Base-by-base conservation (phyloP, 92 coral and sea anemone genomes). In the Porites divaricata region DNA sequence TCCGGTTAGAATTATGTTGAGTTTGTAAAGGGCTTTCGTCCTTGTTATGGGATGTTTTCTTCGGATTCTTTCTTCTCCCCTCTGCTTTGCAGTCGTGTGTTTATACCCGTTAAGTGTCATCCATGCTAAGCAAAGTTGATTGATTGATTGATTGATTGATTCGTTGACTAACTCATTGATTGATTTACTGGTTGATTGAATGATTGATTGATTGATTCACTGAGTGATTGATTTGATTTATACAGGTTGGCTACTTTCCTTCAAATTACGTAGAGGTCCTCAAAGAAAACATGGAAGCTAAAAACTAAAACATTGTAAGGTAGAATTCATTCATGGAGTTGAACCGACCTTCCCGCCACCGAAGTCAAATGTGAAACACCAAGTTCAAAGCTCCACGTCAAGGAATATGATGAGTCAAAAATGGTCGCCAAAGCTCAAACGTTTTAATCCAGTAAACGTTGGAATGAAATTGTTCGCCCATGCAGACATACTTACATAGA, bases 241-340 rank as follows among this genome's bases (percentile, higher is more conserved):
- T 62, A 24, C 79, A 95, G 98, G 97, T 95, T 68, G 98, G 98
- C 6, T 95, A 91, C 76, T 95, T 95, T 78, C 98, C 98, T 4
- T 95, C 98, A 5, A 95, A 95, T 80, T 95, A 87, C 81, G 95
- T 95, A 0, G 95, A 95, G 75, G 88, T 83, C 24, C 72, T 93
- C 24, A 92, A 93, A 74, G 98, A 93, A 24, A 73, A 67, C 24
- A 71, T 41, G 16, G 86, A 82, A 48, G 25, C 71, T 6, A 74
- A 50, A 19, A 63, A 62, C 59, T 82, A 21, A 61, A 45, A 59
- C 14, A 28, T 6, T 28, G 54, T 10, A 6, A 21, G 16, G 56
- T 11, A 2, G 22, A 17, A 56, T 35, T 35, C 45, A 35, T 35
- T 35, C 45, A 35, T 35, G 45, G 45, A 35, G 45, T 35, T 35